These are phyloP conservation scores for Adelognathus sp. DNA, from an alignment of 2,888 invertebrate species.

Conservation along the genomic window DNA sequence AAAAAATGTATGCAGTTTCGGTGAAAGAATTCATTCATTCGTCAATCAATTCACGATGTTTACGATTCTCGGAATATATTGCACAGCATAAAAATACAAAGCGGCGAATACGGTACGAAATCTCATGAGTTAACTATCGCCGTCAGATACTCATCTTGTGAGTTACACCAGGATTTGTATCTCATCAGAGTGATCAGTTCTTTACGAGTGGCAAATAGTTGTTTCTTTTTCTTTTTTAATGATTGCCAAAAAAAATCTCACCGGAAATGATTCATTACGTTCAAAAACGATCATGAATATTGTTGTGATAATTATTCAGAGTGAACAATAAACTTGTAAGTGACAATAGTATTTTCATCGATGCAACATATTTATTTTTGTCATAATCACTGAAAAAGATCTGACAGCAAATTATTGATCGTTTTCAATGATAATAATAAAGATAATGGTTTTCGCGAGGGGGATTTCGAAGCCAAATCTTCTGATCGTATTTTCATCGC, in stretches of 20 bases:
- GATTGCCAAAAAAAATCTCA: no score
- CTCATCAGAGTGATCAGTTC: no score
- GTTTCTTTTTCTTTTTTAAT: no score
- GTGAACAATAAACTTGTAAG: not conserved
- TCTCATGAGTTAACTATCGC: not conserved
- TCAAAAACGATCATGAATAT: no score
- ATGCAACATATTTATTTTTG: not conserved
- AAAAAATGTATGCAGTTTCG: not conserved
- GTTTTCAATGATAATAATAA: not conserved
- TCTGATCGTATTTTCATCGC: no score
- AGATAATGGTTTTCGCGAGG: no score
- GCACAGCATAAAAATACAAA: not conserved
- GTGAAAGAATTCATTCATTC: not conserved
- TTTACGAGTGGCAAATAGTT: no score
- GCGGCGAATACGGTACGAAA: not conserved
- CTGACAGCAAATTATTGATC: not conserved
- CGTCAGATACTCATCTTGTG: no score
- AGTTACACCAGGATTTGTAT: no score
- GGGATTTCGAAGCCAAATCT: no score
- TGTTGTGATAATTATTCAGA: no score
- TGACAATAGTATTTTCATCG: not conserved
- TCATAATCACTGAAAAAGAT: not conserved
- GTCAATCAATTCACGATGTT: not conserved
- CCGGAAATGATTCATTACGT: no score
- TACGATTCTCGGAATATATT: not conserved